Percentiles rank a stretch among this genome's conserved stretches.
These are phyloP conservation scores for Drosophila guanche DNA, from an alignment of 1,140 invertebrate species.

Conservation along the genomic window DNA sequence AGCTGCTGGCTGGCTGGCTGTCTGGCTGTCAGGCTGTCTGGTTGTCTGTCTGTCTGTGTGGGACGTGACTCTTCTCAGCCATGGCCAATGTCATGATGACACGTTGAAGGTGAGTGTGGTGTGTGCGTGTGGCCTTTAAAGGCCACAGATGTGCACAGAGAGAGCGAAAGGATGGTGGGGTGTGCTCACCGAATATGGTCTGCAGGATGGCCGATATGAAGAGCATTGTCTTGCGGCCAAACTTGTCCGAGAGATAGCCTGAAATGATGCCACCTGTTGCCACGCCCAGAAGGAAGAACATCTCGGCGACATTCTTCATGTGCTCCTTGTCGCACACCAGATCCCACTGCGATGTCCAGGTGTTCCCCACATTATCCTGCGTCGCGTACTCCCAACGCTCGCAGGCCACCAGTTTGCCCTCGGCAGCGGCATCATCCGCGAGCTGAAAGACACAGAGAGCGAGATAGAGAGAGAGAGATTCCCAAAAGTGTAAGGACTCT, in stretches of 20 bases:
- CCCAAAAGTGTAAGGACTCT: no score
- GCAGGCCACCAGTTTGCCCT: slow-evolving; percentile 84
- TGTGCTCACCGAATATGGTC: slow-evolving; percentile 85
- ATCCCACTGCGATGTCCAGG: slow-evolving; percentile 88
- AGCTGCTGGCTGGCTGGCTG: slow-evolving; percentile 19
- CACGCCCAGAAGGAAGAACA: slow-evolving; percentile 88
- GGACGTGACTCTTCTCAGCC: slow-evolving; percentile 34
- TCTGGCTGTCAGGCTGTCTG: no score
- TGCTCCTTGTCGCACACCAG: slow-evolving; percentile 87
- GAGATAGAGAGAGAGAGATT: no score
- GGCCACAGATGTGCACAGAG: slow-evolving; percentile 5
- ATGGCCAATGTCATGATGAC: slow-evolving; percentile 63
- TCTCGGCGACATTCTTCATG: slow-evolving; percentile 87
- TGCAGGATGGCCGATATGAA: slow-evolving; percentile 89
- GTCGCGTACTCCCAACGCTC: slow-evolving; percentile 88
- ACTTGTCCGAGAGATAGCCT: slow-evolving; percentile 89
- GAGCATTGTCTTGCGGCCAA: slow-evolving; percentile 90
- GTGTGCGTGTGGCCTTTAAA: slow-evolving; percentile 23
- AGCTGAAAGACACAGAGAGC: slow-evolving; percentile 17
- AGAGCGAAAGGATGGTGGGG: background rate
- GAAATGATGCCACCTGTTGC: slow-evolving; percentile 88
- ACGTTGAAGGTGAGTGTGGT: background rate
- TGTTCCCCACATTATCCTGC: slow-evolving; percentile 85
- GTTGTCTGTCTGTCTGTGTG: slow-evolving; percentile 26
- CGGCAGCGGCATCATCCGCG: slow-evolving; percentile 19